Conservation (phyloP, 2,797 vertebrate species). For the Phoeniculus purpureus region DNA sequence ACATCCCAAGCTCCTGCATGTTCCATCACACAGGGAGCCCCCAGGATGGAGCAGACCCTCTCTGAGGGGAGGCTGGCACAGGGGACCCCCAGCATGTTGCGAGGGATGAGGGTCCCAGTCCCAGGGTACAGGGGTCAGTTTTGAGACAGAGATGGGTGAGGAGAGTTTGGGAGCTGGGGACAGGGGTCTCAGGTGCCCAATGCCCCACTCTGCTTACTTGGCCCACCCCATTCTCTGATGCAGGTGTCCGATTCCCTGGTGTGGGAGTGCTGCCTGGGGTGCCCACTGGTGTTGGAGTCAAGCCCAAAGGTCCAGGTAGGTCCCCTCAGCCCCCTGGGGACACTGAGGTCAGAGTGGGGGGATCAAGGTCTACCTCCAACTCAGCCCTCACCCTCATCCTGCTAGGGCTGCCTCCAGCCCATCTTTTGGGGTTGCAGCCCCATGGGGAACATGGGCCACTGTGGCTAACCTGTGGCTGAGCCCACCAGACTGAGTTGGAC, state of each 20-base stretch:
- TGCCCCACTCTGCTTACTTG: not conserved
- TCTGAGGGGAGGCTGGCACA: accelerated
- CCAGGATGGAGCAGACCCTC: not conserved
- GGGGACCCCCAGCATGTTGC: accelerated
- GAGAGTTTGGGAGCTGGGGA: not conserved
- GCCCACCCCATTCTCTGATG: not conserved
- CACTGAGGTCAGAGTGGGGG: no score
- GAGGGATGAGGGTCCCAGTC: not conserved
- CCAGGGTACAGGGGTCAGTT: not conserved
- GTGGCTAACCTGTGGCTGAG: accelerated
- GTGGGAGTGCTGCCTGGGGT: constrained; percentile 92
- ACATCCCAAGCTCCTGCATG: not conserved
- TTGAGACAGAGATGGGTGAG: not conserved
- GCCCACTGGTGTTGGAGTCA: constrained; percentile 88
- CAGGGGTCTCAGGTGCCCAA: accelerated
- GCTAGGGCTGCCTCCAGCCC: not conserved
- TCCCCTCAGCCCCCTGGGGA: not conserved
- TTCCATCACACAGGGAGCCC: not conserved
- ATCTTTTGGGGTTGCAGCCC: not conserved
- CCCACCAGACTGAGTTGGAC: not conserved
- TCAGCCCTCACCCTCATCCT: not conserved
- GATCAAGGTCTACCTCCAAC: not conserved
- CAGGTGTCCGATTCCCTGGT: constrained; percentile 80
- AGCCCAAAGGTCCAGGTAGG: constrained; percentile 87
- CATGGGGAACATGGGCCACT: accelerated